Conservation (phyloP, 2,113 vertebrate genomes). For the Limnothrissa miodon region DNA sequence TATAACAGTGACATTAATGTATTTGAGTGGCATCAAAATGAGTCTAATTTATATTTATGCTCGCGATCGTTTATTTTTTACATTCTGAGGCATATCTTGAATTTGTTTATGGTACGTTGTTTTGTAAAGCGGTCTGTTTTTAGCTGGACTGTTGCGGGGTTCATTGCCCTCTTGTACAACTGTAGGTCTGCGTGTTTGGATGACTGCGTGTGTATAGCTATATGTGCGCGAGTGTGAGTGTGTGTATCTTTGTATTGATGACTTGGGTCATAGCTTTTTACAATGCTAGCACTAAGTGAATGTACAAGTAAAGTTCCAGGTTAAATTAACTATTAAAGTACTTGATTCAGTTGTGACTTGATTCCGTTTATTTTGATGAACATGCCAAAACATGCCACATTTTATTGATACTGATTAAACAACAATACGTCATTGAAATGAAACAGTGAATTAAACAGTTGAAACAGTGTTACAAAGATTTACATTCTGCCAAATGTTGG, state of each 20-base stretch:
- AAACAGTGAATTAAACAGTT: no score
- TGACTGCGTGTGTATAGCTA: conserved; percentile 17
- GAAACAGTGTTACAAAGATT: no score
- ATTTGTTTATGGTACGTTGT: conserved; percentile 51
- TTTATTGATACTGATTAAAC: no score
- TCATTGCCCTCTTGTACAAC: conserved; percentile 53
- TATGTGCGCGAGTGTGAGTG: conserved; percentile 12
- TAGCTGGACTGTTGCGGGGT: conserved; percentile 47
- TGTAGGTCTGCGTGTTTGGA: conserved; percentile 40
- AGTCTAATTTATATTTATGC: conserved; percentile 74
- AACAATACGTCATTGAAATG: no score
- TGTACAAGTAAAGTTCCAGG: conserved; percentile 24
- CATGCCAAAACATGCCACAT: no score
- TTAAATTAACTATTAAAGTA: conserved; percentile 36
- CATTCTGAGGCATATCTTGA: conserved; percentile 64
- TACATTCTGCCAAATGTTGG: no score
- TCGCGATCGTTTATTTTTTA: conserved; percentile 60
- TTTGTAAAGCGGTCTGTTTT: conserved; percentile 58
- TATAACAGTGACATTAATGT: conserved; percentile 13
- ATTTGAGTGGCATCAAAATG: conserved; percentile 59
- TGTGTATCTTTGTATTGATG: conserved; percentile 20
- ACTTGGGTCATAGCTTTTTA: conserved; percentile 35
- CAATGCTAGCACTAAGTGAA: conserved; percentile 39
- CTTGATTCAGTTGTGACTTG: conserved; percentile 14
- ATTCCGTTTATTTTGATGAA: no score